Evolutionary conservation across 2,797 vertebrate genomes (phyloP), one percentile per base, ranked within the genome.

Genomic region (Mormyrops boulengeri): DNA sequence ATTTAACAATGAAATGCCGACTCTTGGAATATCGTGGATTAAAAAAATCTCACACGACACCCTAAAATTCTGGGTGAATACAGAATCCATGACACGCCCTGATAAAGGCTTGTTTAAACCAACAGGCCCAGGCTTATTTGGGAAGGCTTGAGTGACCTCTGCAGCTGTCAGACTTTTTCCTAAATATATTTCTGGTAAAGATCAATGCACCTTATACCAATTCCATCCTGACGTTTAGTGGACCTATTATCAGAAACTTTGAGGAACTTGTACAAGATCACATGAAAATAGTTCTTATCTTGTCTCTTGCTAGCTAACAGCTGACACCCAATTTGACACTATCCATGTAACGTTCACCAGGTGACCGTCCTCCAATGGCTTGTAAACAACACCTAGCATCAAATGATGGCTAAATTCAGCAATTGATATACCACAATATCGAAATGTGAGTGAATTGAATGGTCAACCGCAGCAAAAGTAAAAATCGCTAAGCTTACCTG

Each of bases 401-500:
- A 88, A 49, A 55, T 4, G 26, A 77, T 34, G 77, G 1, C 12
- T 22, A 26, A 49, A n/a, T 22, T 12, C n/a, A 85, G 62, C 49
- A 69, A n/a, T 52, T 85, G 5, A 38, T 55, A 52, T 34, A 50
- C 11, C 9, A 69, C 38, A 38, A 88, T 0, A 0, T 0, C 4
- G 66, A 92, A 92, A 50, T 53, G 38, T 38, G 12, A 77, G 91
- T 34, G 17, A 11, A 47, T 2, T 6, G 44, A 90, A 30, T 55
- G 44, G 38, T 22, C 52, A 69, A 8, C 11, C 19, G 47, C 17
- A 73, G 85, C 44, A 60, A 90, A 89, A 88, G 77, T 47, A 82
- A 57, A 62, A 9, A 89, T 38, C 47, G 49, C 60, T 30, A 52
- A 52, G 89, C 94, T 91, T 95, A 97, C 96, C 96, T 95, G 88